Evolutionary conservation across 1,140 invertebrate genomes (phyloP), one percentile per base, ranked within the genome.

Genomic region (Helicorthomorpha holstii): DNA sequence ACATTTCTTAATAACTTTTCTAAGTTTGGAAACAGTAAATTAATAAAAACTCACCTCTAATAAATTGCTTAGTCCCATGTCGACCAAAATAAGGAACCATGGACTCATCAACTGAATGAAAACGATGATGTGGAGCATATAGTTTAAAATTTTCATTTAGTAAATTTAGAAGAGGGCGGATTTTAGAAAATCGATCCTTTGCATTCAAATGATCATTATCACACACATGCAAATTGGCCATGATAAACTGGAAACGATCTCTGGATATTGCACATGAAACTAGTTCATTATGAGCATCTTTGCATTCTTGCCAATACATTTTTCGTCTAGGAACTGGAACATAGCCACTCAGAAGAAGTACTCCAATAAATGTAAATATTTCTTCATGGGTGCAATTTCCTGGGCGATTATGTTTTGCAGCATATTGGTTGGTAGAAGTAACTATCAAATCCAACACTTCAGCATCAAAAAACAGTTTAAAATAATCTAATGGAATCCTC

Each of bases 131-230:
- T 44, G 25, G 25, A 56, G 24, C 57, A 50, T 50, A 58, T 27
- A 43, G 51, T 25, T 29, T 21, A 38, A 46, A 56, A 27, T 34
- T 53, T 58, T 63, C 56, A 63, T 69, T 67, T 14, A 62, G 54
- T 25, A n/a, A 22, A 52, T 56, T 44, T 22, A 56, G 42, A 16
- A 62, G 52, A 24, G 50, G 53, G 29, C 58, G 53, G 23, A 65
- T 19, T 60, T 65, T 67, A 25, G 57, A 29, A 58, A 61, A 64
- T 56, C 58, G 64, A 48, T 66, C 57, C 55, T 59, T 60, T 45
- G 59, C 56, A 48, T 61, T 54, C 45, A 64, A 46, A n/a, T 55
- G 45, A 26, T 27, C 49, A 53, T 67, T 66, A 51, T 66, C 59
- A 27, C 46, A 38, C 16, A 64, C 54, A 56, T 65, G 60, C 26